Evolutionary conservation across 2,888 invertebrate species (phyloP).

Genomic region (Ophioninae sp.): DNA sequence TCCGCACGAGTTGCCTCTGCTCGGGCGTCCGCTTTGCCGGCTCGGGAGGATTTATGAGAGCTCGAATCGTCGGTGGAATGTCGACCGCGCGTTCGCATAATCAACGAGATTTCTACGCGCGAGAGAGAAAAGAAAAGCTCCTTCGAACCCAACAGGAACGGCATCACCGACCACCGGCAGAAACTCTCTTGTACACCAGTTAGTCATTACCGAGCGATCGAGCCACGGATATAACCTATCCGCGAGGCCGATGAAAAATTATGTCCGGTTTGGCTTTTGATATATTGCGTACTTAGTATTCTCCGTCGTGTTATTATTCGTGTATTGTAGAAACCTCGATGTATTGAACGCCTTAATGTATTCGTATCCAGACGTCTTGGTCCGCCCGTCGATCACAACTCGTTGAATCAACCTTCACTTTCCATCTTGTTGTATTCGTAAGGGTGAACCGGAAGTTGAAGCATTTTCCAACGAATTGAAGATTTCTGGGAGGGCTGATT

Average conservation of each 20-base stretch:
- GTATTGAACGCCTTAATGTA: constrained; percentile 50
- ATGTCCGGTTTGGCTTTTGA: constrained; percentile 63
- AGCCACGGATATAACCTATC: constrained; percentile 61
- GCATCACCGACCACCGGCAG: constrained; percentile 44
- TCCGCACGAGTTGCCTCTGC: constrained; percentile 33
- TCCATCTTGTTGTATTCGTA: neutral
- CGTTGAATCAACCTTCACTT: neutral
- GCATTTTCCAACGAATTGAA: neutral
- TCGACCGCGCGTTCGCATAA: constrained; percentile 64
- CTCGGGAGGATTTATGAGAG: constrained; percentile 63
- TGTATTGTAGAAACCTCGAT: constrained; percentile 33
- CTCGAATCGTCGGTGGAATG: constrained; percentile 64
- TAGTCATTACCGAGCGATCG: constrained; percentile 64
- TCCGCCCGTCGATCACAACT: constrained; percentile 25
- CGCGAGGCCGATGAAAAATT: constrained; percentile 60
- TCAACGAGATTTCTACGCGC: constrained; percentile 63
- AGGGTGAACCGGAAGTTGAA: neutral
- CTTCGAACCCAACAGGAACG: constrained; percentile 36
- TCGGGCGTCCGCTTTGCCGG: constrained; percentile 51
- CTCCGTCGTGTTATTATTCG: constrained; percentile 57
- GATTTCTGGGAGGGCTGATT: neutral
- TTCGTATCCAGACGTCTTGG: neutral
- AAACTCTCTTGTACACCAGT: constrained; percentile 55
- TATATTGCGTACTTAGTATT: constrained; percentile 63
- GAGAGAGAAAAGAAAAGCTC: constrained; percentile 27